Evolutionary conservation across 2,888 invertebrate species (phyloP).

Genomic region (Scotopteryx bipunctaria): DNA sequence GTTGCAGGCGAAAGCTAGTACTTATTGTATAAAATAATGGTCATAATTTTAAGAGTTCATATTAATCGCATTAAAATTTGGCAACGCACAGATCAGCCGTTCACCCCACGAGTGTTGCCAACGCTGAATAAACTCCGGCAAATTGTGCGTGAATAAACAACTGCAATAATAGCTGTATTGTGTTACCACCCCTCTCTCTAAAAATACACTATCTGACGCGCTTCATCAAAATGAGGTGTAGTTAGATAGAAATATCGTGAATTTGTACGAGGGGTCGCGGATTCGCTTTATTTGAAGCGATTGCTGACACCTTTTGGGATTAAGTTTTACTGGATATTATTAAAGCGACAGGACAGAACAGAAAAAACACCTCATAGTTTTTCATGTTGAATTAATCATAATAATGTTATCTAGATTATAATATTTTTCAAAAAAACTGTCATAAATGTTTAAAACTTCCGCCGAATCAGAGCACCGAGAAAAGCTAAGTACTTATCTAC

Average conservation of each 20-base stretch:
- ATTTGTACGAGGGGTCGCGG: conserved; percentile 33
- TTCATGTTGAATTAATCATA: too few relatives aligned
- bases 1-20: too few relatives aligned
- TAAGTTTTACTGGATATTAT: neutral
- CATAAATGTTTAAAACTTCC: neutral
- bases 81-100: conserved; percentile 35
- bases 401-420: too few relatives aligned
- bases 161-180: conserved; percentile 76
- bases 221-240: conserved; percentile 31
- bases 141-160: conserved; percentile 82
- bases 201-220: conserved; percentile 31
- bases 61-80: conserved; percentile 60
- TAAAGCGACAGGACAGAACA: too few relatives aligned
- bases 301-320: conserved; percentile 11
- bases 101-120: conserved; percentile 64
- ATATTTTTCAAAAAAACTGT: too few relatives aligned
- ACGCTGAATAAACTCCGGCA: conserved; percentile 75
- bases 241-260: conserved; percentile 34
- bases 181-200: conserved; percentile 52
- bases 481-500: conserved; percentile 2
- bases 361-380: too few relatives aligned
- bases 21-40: conserved; percentile 1
- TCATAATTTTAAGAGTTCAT: conserved; percentile 3
- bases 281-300: conserved; percentile 32
- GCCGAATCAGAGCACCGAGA: conserved; percentile 2